A percentile compares a stretch with the other conserved stretches of the same genome.
These are phyloP conservation scores for Linepithema humile DNA, from an alignment of 1,140 invertebrate genomes.

Conservation along the genomic window DNA sequence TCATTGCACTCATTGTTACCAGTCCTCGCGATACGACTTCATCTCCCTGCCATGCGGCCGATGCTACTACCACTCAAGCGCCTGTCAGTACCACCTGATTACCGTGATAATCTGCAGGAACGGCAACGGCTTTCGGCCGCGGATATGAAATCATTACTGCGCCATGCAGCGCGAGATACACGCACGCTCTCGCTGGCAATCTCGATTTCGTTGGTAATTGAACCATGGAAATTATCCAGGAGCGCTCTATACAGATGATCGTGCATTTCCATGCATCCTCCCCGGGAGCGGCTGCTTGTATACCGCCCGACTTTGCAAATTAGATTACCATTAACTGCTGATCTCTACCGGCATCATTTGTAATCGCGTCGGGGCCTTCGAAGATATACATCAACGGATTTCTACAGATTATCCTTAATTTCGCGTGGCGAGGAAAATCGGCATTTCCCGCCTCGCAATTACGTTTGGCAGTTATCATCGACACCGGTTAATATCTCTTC, in stretches of 20 bases:
- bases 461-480: slow-evolving; percentile 7
- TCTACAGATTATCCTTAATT: neutral
- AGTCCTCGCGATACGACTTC: slow-evolving; percentile 68
- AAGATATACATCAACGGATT: neutral
- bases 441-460: neutral
- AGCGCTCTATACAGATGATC: slow-evolving; percentile 28
- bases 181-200: slow-evolving; percentile 16
- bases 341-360: neutral
- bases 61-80: slow-evolving; percentile 57
- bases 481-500: slow-evolving; percentile 13
- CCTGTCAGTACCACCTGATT: slow-evolving; percentile 66
- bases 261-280: slow-evolving; percentile 22
- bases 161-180: slow-evolving; percentile 26
- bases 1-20: slow-evolving; percentile 77
- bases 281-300: neutral
- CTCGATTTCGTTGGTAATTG: slow-evolving; percentile 38
- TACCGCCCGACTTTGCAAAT: slow-evolving; percentile 30
- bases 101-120: slow-evolving; percentile 62
- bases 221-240: slow-evolving; percentile 49
- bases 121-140: slow-evolving; percentile 45
- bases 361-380: neutral
- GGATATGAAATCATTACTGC: slow-evolving; percentile 50
- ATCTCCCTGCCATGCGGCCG: slow-evolving; percentile 58
- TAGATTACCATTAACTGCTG: slow-evolving; percentile 28
- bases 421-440: slow-evolving; percentile 1